Percentiles rank a stretch among this genome's conserved stretches.
Conservation (phyloP, 2,797 vertebrate species). For the Petrocephalus sullivani region DNA sequence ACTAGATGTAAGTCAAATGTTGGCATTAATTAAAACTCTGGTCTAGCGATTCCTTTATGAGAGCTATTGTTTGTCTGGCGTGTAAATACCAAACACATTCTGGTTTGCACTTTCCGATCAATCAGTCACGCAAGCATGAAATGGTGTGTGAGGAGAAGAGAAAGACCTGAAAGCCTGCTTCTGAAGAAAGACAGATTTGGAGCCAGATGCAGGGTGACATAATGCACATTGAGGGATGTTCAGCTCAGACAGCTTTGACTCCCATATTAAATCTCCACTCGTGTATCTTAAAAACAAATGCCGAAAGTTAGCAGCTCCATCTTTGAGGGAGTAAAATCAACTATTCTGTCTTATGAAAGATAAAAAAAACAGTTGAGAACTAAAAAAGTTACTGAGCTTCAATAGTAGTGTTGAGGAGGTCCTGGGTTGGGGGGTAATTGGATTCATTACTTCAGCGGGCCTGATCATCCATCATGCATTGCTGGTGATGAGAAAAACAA, state of each 20-base stretch:
- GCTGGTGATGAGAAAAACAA: background rate
- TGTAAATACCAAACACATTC: background rate
- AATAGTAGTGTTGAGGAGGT: background rate
- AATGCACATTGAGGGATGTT: background rate
- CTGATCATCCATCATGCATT: background rate
- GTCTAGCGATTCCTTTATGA: background rate
- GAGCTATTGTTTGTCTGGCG: background rate
- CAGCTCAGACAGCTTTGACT: background rate
- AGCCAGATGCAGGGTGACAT: background rate
- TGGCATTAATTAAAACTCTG: slow-evolving; percentile 25
- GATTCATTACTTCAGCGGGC: background rate
- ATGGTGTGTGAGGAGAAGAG: background rate
- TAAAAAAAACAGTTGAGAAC: background rate
- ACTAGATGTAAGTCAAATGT: background rate
- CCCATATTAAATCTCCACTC: background rate
- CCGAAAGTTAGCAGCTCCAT: background rate
- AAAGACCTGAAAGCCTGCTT: background rate
- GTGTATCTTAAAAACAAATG: background rate
- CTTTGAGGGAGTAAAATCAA: background rate
- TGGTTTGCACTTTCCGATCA: background rate
- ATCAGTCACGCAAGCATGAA: slow-evolving; percentile 2
- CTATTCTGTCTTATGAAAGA: background rate
- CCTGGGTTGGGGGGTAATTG: background rate
- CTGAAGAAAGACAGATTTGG: background rate
- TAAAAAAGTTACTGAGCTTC: background rate